Conservation (phyloP, 2,888 invertebrate genomes). For the Cenopis cana region DNA sequence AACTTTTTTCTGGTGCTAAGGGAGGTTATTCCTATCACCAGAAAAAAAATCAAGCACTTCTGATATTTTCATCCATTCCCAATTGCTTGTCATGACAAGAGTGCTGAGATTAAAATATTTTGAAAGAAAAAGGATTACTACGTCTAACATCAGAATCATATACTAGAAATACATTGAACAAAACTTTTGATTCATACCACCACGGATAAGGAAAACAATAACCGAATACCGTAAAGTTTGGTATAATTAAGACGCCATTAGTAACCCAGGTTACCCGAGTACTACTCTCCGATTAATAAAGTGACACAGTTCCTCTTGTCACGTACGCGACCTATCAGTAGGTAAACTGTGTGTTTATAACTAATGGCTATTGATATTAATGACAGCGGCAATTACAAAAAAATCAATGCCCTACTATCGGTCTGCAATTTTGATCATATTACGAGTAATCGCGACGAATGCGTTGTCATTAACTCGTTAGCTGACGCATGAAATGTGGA, state of each 20-base stretch:
- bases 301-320: slow-evolving; percentile 73
- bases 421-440: slow-evolving; percentile 60
- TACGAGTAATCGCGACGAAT: slow-evolving; percentile 58
- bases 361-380: slow-evolving; percentile 61
- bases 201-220: slow-evolving; percentile 64
- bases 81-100: not conserved
- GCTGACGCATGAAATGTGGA: slow-evolving; percentile 56
- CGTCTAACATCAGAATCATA: not conserved
- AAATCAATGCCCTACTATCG: slow-evolving; percentile 67
- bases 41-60: too few relatives aligned
- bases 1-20: too few relatives aligned
- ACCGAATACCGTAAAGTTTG: slow-evolving; percentile 54
- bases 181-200: not conserved
- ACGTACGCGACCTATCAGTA: slow-evolving; percentile 65
- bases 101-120: not conserved
- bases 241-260: slow-evolving; percentile 66
- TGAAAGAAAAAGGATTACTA: not conserved
- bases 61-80: too few relatives aligned
- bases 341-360: slow-evolving; percentile 56
- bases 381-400: slow-evolving; percentile 64
- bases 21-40: too few relatives aligned
- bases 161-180: not conserved
- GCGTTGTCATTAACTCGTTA: slow-evolving; percentile 54
- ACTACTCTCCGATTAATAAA: slow-evolving; percentile 58
- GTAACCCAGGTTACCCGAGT: slow-evolving; percentile 55